Evolutionary conservation across 1,140 invertebrate species (phyloP).

Genomic region (Phthorimaea operculella): DNA sequence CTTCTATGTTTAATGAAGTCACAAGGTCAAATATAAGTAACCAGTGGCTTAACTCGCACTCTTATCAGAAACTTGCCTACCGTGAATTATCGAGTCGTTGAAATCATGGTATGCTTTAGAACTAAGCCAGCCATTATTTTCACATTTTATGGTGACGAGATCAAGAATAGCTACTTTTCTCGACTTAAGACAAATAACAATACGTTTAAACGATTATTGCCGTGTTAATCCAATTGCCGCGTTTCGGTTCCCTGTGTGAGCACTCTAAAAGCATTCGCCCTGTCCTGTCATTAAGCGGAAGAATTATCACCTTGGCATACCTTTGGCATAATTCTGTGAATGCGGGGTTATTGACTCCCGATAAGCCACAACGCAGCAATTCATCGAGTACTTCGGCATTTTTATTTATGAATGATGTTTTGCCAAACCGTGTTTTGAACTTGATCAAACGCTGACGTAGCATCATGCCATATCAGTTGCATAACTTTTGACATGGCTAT

Average conservation of each 20-base stretch:
- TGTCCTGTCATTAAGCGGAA: slow-evolving; percentile 23
- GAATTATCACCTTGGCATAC: slow-evolving; percentile 53
- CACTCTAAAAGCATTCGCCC: slow-evolving; percentile 11
- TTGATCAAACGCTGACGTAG: slow-evolving; percentile 19
- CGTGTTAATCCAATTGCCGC: neutral
- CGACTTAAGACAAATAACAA: neutral
- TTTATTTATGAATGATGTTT: neutral
- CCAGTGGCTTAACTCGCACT: too few species aligned
- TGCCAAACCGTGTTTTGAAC: neutral
- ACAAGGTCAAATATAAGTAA: too few species aligned
- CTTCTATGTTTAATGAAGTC: too few species aligned
- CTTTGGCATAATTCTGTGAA: slow-evolving; percentile 40
- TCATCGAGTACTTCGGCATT: neutral
- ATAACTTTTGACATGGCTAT: slow-evolving; percentile 53
- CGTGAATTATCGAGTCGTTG: too few species aligned
- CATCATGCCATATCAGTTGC: slow-evolving; percentile 33
- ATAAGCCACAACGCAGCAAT: slow-evolving; percentile 10
- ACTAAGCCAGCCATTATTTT: too few species aligned
- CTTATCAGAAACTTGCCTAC: too few species aligned
- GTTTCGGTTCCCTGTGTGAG: neutral
- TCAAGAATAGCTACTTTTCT: neutral
- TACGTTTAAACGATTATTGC: neutral
- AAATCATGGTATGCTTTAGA: too few species aligned
- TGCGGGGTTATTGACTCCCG: slow-evolving; percentile 40
- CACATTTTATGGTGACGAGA: neutral